Evolutionary conservation across 2,888 invertebrate species (phyloP).

Genomic region (Ochropleura leucogaster): DNA sequence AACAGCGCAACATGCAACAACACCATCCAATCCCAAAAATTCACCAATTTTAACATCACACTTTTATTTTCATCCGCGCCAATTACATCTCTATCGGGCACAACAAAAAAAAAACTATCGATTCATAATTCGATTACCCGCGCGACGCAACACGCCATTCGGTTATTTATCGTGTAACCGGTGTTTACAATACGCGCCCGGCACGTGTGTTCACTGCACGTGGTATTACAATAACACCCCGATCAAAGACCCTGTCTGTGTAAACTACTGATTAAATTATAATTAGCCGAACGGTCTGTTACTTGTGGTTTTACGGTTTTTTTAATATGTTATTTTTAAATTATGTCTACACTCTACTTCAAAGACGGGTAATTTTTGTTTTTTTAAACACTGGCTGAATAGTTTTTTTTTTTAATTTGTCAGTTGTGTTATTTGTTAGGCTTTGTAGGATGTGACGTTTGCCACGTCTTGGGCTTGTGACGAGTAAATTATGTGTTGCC

Average conservation of each 20-base stretch:
- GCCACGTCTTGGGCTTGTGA: constrained; percentile 13
- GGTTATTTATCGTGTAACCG: constrained; percentile 73
- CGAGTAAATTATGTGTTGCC: constrained; percentile 22
- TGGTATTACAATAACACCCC: constrained; percentile 83
- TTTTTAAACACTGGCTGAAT: constrained; percentile 15
- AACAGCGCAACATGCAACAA: not conserved
- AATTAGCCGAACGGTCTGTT: constrained; percentile 63
- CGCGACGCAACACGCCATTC: constrained; percentile 54
- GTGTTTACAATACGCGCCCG: constrained; percentile 74
- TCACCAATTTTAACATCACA: not conserved
- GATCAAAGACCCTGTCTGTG: constrained; percentile 83
- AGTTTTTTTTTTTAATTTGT: not conserved
- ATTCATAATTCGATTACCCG: constrained; percentile 61
- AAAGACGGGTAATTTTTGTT: constrained; percentile 29
- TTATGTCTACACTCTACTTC: constrained; percentile 32
- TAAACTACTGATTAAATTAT: constrained; percentile 73
- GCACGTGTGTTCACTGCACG: constrained; percentile 78
- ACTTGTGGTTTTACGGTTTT: constrained; percentile 58
- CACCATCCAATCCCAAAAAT: not conserved
- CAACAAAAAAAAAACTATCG: constrained; percentile 48
- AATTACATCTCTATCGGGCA: constrained; percentile 16
- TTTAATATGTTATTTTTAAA: constrained; percentile 51
- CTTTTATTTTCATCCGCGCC: constrained; percentile 29
- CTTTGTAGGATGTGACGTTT: constrained; percentile 25
- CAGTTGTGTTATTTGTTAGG: not conserved